Evolutionary conservation across 1,140 invertebrate species (phyloP).

Genomic region (Bombus pyrosoma): DNA sequence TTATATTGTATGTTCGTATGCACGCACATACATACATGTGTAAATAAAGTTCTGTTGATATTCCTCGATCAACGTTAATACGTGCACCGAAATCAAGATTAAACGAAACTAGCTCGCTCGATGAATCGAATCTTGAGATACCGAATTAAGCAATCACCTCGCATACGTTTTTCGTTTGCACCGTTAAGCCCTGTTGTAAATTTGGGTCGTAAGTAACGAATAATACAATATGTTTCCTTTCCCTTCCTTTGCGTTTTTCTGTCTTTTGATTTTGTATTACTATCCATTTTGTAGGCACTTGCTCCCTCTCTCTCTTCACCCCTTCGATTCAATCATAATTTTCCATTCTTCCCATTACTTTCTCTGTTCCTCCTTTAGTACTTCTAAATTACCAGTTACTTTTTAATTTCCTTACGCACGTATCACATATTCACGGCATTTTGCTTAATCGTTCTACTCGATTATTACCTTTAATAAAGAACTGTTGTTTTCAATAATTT

Average conservation of each 20-base stretch:
- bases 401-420: too few relatives aligned
- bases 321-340: not conserved
- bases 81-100: constrained; percentile 34
- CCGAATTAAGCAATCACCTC: constrained; percentile 8
- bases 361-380: not conserved
- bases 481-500: not conserved
- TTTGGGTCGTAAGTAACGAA: constrained; percentile 12
- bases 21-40: not conserved
- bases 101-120: not conserved
- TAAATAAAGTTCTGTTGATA: not conserved
- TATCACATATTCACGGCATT: not conserved
- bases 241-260: not conserved
- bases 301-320: not conserved
- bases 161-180: constrained; percentile 20
- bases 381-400: too few relatives aligned
- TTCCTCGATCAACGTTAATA: constrained; percentile 27
- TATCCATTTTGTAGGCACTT: too few relatives aligned
- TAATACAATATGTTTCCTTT: not conserved
- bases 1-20: not conserved
- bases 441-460: not conserved
- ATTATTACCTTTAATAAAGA: not conserved
- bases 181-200: constrained; percentile 34
- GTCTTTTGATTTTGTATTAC: too few relatives aligned
- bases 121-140: not conserved
- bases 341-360: not conserved